A percentile compares a stretch with the other conserved stretches of the same genome.
These are phyloP conservation scores for Drosophila trapezifrons DNA, from an alignment of 1,140 invertebrate genomes.

Conservation along the genomic window DNA sequence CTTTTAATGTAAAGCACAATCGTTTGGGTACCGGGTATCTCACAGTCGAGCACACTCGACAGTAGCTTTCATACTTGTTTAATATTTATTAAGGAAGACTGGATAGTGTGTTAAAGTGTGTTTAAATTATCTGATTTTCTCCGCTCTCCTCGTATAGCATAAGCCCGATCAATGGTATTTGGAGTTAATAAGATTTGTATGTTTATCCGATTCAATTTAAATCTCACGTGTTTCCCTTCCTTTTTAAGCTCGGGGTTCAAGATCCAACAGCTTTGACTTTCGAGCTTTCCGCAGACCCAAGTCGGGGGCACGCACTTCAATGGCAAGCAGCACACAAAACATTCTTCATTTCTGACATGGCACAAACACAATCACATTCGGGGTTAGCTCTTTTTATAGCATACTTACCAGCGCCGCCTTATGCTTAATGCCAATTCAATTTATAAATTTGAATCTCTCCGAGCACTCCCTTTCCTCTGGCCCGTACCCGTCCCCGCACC, in stretches of 20 bases:
- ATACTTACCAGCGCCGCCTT: conserved; percentile 69
- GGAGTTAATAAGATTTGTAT: not conserved
- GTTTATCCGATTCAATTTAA: not conserved
- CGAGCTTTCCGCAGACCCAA: conserved; percentile 46
- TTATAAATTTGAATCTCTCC: conserved; percentile 64
- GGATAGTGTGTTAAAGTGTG: not conserved
- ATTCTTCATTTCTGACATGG: conserved; percentile 49
- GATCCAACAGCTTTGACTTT: conserved; percentile 37
- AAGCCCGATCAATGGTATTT: not conserved
- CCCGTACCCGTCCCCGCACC: conserved; percentile 14
- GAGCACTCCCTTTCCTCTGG: not conserved
- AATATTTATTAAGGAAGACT: too few species aligned
- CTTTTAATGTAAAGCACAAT: too few species aligned
- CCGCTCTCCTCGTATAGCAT: not conserved
- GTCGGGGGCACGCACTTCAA: conserved; percentile 58
- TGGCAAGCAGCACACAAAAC: conserved; percentile 60
- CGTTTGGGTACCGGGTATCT: too few species aligned
- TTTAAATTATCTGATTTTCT: not conserved
- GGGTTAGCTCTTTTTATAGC: conserved; percentile 61
- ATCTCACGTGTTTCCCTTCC: not conserved
- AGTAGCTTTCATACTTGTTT: too few species aligned
- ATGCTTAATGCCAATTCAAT: conserved; percentile 81
- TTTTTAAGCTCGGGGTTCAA: not conserved
- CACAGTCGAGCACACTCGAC: too few species aligned
- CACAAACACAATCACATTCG: conserved; percentile 10